Percentiles rank a stretch among this genome's conserved stretches.
These are phyloP conservation scores for Hanleya hanleyi DNA, from an alignment of 2,888 invertebrate genomes.

Conservation along the genomic window DNA sequence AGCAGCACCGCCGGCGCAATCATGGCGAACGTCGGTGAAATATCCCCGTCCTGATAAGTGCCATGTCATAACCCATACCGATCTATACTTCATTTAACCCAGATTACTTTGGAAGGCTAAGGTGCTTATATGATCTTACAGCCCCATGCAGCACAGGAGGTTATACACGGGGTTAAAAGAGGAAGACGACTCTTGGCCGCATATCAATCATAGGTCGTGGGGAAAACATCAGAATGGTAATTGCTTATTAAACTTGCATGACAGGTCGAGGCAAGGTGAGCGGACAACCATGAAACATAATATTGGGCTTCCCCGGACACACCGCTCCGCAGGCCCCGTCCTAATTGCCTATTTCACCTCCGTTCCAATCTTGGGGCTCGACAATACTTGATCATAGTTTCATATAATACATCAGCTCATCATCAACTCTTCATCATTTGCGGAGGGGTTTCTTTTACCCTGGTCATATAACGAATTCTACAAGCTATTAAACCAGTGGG, in stretches of 20 bases:
- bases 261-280: conserved; percentile 1
- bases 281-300: conserved; percentile 6
- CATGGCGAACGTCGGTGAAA: neutral
- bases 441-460: too few species aligned
- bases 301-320: neutral
- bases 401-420: too few species aligned
- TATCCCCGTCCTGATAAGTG: neutral
- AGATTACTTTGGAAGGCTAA: neutral
- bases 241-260: conserved; percentile 7
- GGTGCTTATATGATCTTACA: conserved; percentile 5
- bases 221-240: conserved; percentile 10
- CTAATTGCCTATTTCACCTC: too few species aligned
- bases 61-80: conserved; percentile 8
- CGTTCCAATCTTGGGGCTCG: too few species aligned
- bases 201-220: conserved; percentile 7
- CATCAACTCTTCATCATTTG: too few species aligned
- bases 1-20: neutral
- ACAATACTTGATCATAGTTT: too few species aligned
- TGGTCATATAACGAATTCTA: too few species aligned
- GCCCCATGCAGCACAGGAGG: neutral
- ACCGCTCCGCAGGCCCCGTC: too few species aligned
- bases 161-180: conserved; percentile 2
- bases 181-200: neutral
- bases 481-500: too few species aligned
- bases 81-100: conserved; percentile 6